Base-by-base conservation (phyloP, 2,888 invertebrate species). In the Melanotus villosus region DNA sequence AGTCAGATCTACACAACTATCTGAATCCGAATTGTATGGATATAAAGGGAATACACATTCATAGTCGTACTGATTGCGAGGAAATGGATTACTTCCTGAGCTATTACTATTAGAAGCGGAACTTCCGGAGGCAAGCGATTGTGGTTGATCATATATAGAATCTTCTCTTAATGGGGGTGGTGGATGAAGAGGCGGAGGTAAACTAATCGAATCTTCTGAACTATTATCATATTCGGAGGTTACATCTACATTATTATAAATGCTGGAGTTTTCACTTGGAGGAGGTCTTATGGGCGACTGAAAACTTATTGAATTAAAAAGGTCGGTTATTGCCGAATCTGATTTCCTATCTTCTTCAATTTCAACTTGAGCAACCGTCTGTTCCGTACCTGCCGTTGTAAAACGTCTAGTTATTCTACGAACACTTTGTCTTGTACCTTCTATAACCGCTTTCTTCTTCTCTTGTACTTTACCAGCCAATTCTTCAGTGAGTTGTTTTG, bases 271-370 rank as follows among this genome's bases (percentile, higher is more conserved):
- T 78, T 65, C 50, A 56, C 66, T 71, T 4, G 36, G 58, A 7
- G 4, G 7, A 26, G 26, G 30, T 36, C 85, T 77, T 56, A 90
- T 81, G 1, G 91, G 91, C 12, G 91, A 91, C 74, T 89, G 88
- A 77, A 91, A 91, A 71, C 88, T 88, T 70, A 91, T 89, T 45
- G 88, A 88, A 76, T 89, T 89, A 85, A 92, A 92, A 9, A 91
- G 84, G 78, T 87, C 80, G 6, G 80, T 73, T 41, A 78, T 75
- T 19, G 71, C 71, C 6, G 74, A 71, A 52, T 71, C 72, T 18
- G 71, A 65, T 52, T 77, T 79, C 14, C 77, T 76, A 19, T 75
- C 70, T 32, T 77, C 75, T 52, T 78, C 77, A 34, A 76, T 73
- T 50, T 75, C 71, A 67, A 66, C 68, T 52, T 75, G 70, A 9